Evolutionary conservation across 2,113 vertebrate species (phyloP).

Genomic region (Colinus virginianus): DNA sequence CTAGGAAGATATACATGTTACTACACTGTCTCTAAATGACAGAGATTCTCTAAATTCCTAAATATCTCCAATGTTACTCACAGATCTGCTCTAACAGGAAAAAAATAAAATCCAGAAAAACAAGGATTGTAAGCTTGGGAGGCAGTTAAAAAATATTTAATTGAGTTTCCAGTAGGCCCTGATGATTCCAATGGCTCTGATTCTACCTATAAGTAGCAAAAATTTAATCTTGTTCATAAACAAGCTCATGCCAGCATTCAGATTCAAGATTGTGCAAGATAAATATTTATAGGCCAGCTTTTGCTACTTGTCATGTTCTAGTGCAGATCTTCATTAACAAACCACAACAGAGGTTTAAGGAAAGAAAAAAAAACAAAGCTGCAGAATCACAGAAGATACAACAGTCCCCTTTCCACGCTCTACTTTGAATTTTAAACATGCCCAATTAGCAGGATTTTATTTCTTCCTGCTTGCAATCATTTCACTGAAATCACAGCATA

Average conservation of each 20-base stretch:
- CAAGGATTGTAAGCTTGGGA: background rate
- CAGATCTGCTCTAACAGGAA: background rate
- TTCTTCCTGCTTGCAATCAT: background rate
- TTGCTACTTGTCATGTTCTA: background rate
- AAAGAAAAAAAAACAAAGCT: background rate
- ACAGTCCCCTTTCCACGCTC: background rate
- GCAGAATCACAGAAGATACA: background rate
- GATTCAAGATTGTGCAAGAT: background rate
- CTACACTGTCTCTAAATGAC: background rate
- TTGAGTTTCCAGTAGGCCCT: background rate
- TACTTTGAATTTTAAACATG: conserved; percentile 1
- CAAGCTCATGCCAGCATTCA: background rate
- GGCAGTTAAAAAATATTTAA: background rate
- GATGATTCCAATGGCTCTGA: background rate
- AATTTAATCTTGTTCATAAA: background rate
- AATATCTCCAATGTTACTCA: background rate
- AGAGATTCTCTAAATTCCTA: background rate
- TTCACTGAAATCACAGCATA: background rate
- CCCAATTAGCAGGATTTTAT: background rate
- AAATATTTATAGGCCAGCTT: background rate
- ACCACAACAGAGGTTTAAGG: background rate
- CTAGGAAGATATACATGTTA: background rate
- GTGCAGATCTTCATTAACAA: background rate
- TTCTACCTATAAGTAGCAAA: background rate
- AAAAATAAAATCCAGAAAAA: background rate